Conservation (phyloP, 2,113 vertebrate species). For the Aegithalos caudatus region DNA sequence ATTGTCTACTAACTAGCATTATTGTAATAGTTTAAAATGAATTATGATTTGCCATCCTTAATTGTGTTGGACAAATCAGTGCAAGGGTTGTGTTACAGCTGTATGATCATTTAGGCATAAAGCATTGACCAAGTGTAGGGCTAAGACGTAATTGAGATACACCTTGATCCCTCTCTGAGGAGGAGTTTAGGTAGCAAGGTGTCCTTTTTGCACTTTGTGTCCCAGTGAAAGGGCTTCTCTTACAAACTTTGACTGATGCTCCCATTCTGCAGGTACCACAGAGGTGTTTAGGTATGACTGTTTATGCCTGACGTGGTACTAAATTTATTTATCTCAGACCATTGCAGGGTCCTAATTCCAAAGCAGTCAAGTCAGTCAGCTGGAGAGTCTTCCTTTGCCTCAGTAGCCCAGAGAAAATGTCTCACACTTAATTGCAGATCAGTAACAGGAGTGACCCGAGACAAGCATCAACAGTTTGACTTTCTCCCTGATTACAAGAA, state of each 20-base stretch:
- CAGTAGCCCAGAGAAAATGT: background rate
- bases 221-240: background rate
- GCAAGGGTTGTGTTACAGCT: background rate
- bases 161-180: background rate
- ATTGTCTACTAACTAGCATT: background rate
- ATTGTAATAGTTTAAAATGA: too few species aligned
- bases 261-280: background rate
- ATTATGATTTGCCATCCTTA: background rate
- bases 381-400: background rate
- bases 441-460: background rate
- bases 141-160: background rate
- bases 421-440: background rate
- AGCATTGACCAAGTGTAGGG: background rate
- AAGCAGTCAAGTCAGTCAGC: background rate
- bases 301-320: rapidly evolving
- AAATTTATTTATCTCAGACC: background rate
- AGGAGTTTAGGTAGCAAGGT: background rate
- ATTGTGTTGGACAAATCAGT: too few species aligned
- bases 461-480: background rate
- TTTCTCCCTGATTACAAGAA: background rate
- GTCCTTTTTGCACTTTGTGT: background rate
- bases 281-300: background rate
- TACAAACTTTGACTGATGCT: background rate
- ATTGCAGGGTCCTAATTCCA: background rate
- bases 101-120: too few species aligned